Evolutionary conservation across 35 echinoderm and acorn worm genomes (phyloP).

Genomic region (Hemicentrotus pulcherrimus): DNA sequence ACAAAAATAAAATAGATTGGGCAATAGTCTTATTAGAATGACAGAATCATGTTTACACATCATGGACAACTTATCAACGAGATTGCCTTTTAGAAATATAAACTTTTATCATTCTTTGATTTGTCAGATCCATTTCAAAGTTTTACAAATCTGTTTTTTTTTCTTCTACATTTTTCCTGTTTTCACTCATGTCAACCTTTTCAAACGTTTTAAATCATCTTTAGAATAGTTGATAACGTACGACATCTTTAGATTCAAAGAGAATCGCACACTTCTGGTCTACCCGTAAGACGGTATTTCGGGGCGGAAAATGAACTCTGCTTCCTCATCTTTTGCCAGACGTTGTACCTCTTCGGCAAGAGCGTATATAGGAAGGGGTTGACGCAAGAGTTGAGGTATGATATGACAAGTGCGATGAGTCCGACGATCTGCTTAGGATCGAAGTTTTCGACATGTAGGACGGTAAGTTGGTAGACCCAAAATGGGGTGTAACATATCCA

Average conservation of each 20-base stretch:
- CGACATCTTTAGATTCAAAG: not conserved
- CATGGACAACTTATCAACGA: no score
- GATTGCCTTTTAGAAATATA: no score
- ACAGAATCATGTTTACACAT: no score
- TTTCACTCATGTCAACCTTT: no score
- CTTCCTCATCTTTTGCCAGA: constrained; percentile 69
- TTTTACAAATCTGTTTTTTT: no score
- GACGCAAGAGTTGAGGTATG: constrained; percentile 77
- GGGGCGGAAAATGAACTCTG: constrained; percentile 31
- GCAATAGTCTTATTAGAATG: no score
- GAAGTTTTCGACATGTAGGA: constrained; percentile 46
- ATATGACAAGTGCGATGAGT: constrained; percentile 65
- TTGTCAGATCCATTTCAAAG: no score
- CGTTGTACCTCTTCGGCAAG: constrained; percentile 68
- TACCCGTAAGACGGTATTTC: constrained; percentile 35
- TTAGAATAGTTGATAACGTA: not conserved
- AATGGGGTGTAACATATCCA: constrained; percentile 89
- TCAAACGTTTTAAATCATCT: no score
- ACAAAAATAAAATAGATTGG: no score
- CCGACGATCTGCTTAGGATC: constrained; percentile 59
- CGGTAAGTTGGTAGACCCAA: constrained; percentile 71
- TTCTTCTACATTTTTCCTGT: no score
- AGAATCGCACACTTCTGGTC: constrained; percentile 38
- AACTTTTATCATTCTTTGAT: no score
- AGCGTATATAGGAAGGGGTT: constrained; percentile 92